Evolutionary conservation across 2,888 invertebrate genomes (phyloP), one percentile per base, ranked within the genome.

Genomic region (Theristus sp.): DNA sequence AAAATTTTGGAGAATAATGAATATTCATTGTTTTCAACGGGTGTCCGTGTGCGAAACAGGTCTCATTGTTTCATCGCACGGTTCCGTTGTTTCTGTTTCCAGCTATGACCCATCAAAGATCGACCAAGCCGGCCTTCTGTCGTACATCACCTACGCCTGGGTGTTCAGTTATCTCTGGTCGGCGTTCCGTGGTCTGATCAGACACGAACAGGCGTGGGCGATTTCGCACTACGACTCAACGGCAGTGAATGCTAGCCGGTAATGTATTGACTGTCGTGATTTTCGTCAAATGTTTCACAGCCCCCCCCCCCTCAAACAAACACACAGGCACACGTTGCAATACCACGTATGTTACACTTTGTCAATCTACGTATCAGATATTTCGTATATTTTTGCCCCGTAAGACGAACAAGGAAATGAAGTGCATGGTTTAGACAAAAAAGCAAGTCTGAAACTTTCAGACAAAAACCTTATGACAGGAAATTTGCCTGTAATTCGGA

Each of bases 71-170:
- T 17, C 10, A 17, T 13, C 38, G 17, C 38, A 38, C 38, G 6
- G 6, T 38, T 49, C 13, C 6, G 6, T 20, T n/a, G n/a, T 55
- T 27, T 20, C 28, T 6, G 17, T 3, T 58, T 57, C 2, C 38
- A 62, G 60, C 1, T 28, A 30, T 20, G 28, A 24, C 2, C 29
- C 31, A 3, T 66, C 71, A n/a, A 64, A 65, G 54, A 67, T 72
- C 24, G 71, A 73, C 47, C 68, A 71, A 49, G 71, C 75, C 27
- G 76, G 76, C 2, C 69, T 71, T 29, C 66, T 77, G 38, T 76
- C 75, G 22, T 70, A 72, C 66, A 69, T 76, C 64, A 74, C 76
- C 0, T 76, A 72, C 63, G 66, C 72, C 31, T 77, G 77, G 77
- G 69, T 75, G 57, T 72, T 75, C n/a, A 67, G 69, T 13, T 73